Evolutionary conservation across 1,140 invertebrate genomes (phyloP), one percentile per base, ranked within the genome.

Genomic region (Apis laboriosa): DNA sequence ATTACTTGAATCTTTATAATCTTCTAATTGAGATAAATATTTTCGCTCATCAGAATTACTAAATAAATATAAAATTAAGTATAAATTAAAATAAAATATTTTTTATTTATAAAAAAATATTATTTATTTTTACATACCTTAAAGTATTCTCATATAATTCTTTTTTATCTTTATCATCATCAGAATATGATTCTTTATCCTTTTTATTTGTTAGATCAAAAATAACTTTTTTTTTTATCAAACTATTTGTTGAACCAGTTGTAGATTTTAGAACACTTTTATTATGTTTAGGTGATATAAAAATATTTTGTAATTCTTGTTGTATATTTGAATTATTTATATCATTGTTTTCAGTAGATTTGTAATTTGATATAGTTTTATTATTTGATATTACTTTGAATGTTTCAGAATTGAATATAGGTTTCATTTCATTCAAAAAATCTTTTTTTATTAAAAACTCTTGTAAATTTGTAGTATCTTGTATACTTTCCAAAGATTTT

Each of bases 161-260:
- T 28, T 92, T 90, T 55, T 93, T 80, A 9, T 89, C 43, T 28
- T 12, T 43, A 76, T 76, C 21, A 17, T 71, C 55, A 66, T 68
- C 60, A 4, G 34, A 28, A 8, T 56, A 56, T 21, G 72, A 60
- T 56, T 91, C 87, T 84, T 92, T 93, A 72, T 92, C 91, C 76
- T 93, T 94, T 89, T 94, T 94, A 90, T 94, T 93, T 77, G 95
- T 94, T 87, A 96, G 92, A 91, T 95, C 94, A 85, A 96, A 96
- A 60, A 95, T 85, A 4, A 96, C 95, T 92, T 95, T 96, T 84
- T 96, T 96, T 73, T 96, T 96, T 51, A 94, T 92, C 43, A 95
- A 90, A 53, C 92, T 95, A 55, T 93, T 93, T 13, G 91, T 92
- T 8, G 95, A 95, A 8, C 85, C 88, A 61, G 92, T 92, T 21